A percentile compares a stretch with the other conserved stretches of the same genome.
Evolutionary conservation across 64 coral and sea anemone genomes (phyloP).

Genomic region (Dendronephthya gigantea): DNA sequence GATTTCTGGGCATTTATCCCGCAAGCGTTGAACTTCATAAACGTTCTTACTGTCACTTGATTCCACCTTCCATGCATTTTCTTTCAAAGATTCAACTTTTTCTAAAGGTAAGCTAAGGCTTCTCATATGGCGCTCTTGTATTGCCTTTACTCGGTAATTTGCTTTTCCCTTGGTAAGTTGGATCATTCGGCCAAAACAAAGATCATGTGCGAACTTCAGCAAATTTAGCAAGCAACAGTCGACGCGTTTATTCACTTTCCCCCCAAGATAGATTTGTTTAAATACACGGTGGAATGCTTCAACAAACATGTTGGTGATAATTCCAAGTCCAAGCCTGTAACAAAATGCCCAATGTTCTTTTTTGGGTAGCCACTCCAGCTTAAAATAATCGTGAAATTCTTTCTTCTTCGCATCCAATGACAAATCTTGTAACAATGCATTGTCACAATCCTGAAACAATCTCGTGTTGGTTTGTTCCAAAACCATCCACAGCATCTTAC

Average conservation of each 20-base stretch:
- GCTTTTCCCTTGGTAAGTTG: neutral
- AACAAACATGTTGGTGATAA: conserved; percentile 6
- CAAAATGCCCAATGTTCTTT: neutral
- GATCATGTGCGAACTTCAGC: neutral
- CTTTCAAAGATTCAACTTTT: neutral
- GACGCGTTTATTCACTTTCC: neutral
- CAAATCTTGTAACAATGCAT: conserved; percentile 7
- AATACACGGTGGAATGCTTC: neutral
- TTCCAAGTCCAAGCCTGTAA: neutral
- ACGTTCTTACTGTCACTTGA: neutral
- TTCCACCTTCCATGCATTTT: neutral
- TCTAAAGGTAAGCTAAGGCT: conserved; percentile 4
- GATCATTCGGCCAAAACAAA: neutral
- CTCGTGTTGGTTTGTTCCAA: neutral
- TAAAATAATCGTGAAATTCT: neutral
- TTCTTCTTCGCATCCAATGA: neutral
- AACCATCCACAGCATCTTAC: neutral
- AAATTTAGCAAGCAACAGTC: neutral
- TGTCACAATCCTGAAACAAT: conserved; percentile 24
- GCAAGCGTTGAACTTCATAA: neutral
- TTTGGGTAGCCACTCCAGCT: neutral
- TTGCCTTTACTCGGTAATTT: neutral
- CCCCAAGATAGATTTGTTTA: neutral
- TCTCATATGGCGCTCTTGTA: neutral
- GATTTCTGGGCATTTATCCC: neutral